A percentile compares a stretch with the other conserved stretches of the same genome.
Conservation (phyloP, 2,888 invertebrate species). For the Agonopterix alstromeriana region DNA sequence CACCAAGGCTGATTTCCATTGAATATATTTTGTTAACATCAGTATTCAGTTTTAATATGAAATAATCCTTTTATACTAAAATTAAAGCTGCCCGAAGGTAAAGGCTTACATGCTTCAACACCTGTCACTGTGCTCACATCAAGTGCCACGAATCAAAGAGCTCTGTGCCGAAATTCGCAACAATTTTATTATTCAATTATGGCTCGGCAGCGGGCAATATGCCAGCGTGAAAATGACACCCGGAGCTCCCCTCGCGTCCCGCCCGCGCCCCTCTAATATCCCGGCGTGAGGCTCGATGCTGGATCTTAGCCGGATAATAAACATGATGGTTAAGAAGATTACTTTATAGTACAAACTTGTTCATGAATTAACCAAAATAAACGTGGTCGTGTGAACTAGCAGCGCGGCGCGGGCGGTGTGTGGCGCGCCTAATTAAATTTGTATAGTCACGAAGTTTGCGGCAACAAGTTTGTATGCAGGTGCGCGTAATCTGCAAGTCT, state of each 20-base stretch:
- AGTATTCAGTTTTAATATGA: too few species aligned
- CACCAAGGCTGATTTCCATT: too few species aligned
- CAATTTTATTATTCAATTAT: conserved; percentile 65
- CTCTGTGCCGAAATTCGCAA: conserved; percentile 38
- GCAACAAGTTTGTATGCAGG: conserved; percentile 35
- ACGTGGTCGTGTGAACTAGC: conserved; percentile 12
- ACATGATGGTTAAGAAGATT: conserved; percentile 48
- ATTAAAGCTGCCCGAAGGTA: too few species aligned
- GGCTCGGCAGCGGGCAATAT: conserved; percentile 47
- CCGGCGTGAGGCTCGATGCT: conserved; percentile 35
- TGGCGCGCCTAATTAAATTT: conserved; percentile 51
- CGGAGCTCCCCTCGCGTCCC: conserved; percentile 16
- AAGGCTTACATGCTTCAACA: background rate
- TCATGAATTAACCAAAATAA: conserved; percentile 50
- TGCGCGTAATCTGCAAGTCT: conserved; percentile 26
- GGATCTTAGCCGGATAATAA: conserved; percentile 42
- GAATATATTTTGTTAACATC: too few species aligned
- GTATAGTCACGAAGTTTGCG: conserved; percentile 32
- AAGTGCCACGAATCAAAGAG: conserved; percentile 42
- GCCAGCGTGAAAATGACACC: conserved; percentile 59
- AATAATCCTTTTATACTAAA: too few species aligned
- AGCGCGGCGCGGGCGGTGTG: conserved; percentile 8
- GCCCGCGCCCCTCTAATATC: conserved; percentile 24
- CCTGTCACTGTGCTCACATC: background rate
- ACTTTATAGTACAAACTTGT: conserved; percentile 43